phyloP scores from a whole-genome alignment of 1,140 invertebrate species.

The Orchesella cincta region DNA sequence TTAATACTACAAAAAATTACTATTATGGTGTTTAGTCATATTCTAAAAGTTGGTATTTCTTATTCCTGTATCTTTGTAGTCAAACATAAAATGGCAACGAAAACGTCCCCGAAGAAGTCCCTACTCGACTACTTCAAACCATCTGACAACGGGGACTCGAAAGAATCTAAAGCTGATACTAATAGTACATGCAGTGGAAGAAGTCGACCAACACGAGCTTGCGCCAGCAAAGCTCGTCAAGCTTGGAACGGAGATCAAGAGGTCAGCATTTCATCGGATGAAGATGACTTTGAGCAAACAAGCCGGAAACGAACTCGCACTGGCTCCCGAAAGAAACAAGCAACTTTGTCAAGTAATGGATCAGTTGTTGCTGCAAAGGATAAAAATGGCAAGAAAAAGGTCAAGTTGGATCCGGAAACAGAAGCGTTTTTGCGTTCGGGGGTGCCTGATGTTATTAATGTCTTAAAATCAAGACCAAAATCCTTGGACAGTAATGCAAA shows the following conservation, averaged over 20 bases:
- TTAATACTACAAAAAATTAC: too few relatives aligned
- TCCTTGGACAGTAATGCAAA: too few relatives aligned
- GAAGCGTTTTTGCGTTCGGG: slow-evolving; percentile 42
- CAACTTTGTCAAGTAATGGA: neutral
- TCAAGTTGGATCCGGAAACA: slow-evolving; percentile 17
- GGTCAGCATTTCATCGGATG: neutral
- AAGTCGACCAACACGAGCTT: neutral
- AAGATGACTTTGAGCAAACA: neutral
- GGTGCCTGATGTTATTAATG: slow-evolving; percentile 35
- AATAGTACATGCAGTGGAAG: neutral
- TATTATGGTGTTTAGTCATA: too few relatives aligned
- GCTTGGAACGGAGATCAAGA: slow-evolving; percentile 4
- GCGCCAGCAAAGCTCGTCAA: neutral
- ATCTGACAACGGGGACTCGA: neutral
- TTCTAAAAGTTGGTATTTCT: too few relatives aligned
- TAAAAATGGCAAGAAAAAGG: slow-evolving; percentile 6
- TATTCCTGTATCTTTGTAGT: too few relatives aligned
- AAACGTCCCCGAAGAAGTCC: neutral
- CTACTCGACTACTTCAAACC: slow-evolving; percentile 18
- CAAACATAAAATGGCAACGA: neutral
- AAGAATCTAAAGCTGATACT: neutral
- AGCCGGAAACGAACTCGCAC: neutral
- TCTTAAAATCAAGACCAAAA: slow-evolving; percentile 25
- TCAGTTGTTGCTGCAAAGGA: neutral
- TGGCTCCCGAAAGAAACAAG: neutral